Conservation (phyloP, 2,888 invertebrate species). For the Hoplodrina ambigua region DNA sequence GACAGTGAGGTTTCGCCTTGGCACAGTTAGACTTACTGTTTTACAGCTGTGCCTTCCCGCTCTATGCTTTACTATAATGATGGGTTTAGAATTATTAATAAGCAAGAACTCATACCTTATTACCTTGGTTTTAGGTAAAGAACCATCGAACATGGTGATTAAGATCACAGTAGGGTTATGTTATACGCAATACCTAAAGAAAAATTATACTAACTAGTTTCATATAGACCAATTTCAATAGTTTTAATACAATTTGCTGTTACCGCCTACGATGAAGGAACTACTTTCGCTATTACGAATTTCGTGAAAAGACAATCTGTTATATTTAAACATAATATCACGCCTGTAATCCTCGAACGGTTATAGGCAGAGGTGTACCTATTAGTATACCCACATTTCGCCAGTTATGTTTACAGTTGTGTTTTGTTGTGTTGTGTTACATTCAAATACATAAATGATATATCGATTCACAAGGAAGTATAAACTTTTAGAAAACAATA, state of each 20-base stretch:
- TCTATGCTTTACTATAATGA: constrained; percentile 49
- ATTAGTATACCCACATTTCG: too few relatives aligned
- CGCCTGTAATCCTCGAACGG: too few relatives aligned
- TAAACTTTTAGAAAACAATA: constrained; percentile 7
- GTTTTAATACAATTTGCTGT: constrained; percentile 1
- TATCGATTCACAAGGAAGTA: constrained; percentile 38
- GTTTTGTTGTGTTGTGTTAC: too few relatives aligned
- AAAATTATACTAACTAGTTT: not conserved
- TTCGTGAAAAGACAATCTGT: constrained; percentile 5
- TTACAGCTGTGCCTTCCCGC: constrained; percentile 71
- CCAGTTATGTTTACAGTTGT: too few relatives aligned
- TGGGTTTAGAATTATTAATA: constrained; percentile 54
- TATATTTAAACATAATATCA: not conserved
- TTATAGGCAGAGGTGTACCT: too few relatives aligned
- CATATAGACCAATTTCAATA: not conserved
- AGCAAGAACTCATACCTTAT: constrained; percentile 9
- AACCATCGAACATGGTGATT: constrained; percentile 8
- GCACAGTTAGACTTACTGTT: constrained; percentile 71
- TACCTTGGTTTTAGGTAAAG: not conserved
- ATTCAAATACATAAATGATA: constrained; percentile 12
- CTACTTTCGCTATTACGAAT: constrained; percentile 30
- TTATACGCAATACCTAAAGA: not conserved
- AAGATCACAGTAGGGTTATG: not conserved
- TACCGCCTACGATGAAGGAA: constrained; percentile 14
- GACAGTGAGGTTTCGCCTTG: constrained; percentile 70